Evolutionary conservation across 2,113 vertebrate genomes (phyloP).

Genomic region (Seriola aureovittata): DNA sequence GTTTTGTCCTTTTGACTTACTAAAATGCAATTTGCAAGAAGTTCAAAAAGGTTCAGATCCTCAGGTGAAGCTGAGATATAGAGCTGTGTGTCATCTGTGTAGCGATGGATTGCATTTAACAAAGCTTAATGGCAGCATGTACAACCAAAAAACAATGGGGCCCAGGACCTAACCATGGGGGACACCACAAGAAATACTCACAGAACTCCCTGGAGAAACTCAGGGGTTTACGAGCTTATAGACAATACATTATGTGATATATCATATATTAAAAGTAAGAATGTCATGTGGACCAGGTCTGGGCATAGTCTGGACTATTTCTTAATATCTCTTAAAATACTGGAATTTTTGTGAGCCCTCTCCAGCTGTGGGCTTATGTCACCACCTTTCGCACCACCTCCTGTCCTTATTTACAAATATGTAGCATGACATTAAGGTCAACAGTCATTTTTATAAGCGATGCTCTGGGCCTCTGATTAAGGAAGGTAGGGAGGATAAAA

Average conservation of each 20-base stretch:
- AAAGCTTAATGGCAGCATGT: background rate
- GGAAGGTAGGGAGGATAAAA: constrained; percentile 38
- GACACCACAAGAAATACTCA: background rate
- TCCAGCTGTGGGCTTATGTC: background rate
- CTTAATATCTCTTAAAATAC: background rate
- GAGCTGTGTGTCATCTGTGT: too few species aligned
- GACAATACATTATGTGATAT: too few species aligned
- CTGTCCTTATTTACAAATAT: constrained; percentile 2
- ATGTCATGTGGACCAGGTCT: background rate
- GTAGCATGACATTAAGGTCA: constrained; percentile 5
- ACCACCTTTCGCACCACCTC: background rate
- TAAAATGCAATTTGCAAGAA: too few species aligned
- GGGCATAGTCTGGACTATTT: too few species aligned
- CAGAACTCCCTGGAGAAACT: too few species aligned
- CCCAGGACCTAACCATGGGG: background rate
- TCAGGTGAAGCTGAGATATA: too few species aligned
- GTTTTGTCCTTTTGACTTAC: too few species aligned
- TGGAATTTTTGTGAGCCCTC: background rate
- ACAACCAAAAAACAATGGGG: background rate
- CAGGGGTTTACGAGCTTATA: too few species aligned
- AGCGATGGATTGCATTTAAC: too few species aligned
- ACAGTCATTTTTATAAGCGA: background rate
- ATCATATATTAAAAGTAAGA: background rate
- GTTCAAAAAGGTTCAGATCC: too few species aligned
- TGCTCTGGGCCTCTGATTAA: background rate